Base-by-base conservation (phyloP, 2,888 invertebrate species). In the Galerucella nymphaeae region DNA sequence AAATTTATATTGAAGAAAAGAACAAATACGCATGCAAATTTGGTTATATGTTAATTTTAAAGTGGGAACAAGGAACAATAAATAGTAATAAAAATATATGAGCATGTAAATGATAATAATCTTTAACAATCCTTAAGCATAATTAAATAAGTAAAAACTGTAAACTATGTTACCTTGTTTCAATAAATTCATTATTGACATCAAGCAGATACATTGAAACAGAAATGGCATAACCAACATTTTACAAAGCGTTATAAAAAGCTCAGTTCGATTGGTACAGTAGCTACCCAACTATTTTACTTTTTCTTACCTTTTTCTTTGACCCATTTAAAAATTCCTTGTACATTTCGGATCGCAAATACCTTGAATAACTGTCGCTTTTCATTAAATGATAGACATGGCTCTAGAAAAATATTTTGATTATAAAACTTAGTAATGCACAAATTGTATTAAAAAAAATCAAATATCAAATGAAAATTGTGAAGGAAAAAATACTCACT, bases 321-420 rank as follows among this genome's bases (percentile, higher is more conserved):
- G 97, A 95, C 79, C 96, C 96, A 86, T 95, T 97, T 75, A 98
- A 89, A 85, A 95, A 96, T 82, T 98, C 98, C 90, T 98, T 98
- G 88, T 99, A 99, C 95, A 98, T 96, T 81, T 99, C 99, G 0
- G 98, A 99, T 78, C 99, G 93, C 68, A 99, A 89, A 86, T 99
- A 99, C 80, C 99, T 91, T 69, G 98, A 98, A 86, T 99, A 99
- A 84, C 97, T 98, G 88, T 99, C 99, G 78, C 96, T 97, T 86
- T 99, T 99, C 99, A 99, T 99, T 81, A 99, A 89, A 84, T 98
- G 97, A 87, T 98, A 99, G 53, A 99, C 98, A 88, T 99, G 99
- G 9, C 97, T 96, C 97, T 97, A 89, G 13, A 87, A 84, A 71
- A 76, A 73, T 16, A 58, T 48, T 18, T 11, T 30, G 23, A 30